Evolutionary conservation across 2,888 invertebrate genomes (phyloP).

Genomic region (Stenichneumon culpator): DNA sequence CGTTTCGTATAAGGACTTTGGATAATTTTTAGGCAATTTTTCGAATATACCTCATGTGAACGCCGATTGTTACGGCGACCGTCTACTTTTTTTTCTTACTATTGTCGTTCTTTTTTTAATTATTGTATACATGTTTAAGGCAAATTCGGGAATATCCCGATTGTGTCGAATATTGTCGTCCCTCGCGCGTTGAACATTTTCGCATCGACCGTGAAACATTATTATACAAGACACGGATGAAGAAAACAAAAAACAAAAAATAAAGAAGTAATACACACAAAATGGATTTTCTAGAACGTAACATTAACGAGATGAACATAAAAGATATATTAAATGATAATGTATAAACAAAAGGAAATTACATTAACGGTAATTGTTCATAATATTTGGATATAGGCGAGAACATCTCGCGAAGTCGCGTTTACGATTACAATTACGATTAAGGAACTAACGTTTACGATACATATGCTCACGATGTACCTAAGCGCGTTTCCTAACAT

Average conservation of each 20-base stretch:
- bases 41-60: conserved; percentile 45
- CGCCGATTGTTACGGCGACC: conserved; percentile 29
- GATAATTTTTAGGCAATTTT: conserved; percentile 67
- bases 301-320: conserved; percentile 53
- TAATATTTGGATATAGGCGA: conserved; percentile 61
- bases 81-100: conserved; percentile 22
- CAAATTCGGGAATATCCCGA: conserved; percentile 30
- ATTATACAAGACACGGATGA: conserved; percentile 44
- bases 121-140: conserved; percentile 9
- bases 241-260: conserved; percentile 19
- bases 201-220: conserved; percentile 27
- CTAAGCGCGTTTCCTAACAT: conserved; percentile 69
- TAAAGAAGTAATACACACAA: conserved; percentile 16
- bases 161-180: conserved; percentile 22
- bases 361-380: conserved; percentile 62
- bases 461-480: conserved; percentile 70
- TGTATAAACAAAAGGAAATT: conserved; percentile 34
- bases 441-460: conserved; percentile 65
- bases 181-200: conserved; percentile 33
- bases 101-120: conserved; percentile 23
- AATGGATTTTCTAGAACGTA: conserved; percentile 53
- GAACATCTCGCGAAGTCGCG: conserved; percentile 39
- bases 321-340: conserved; percentile 43
- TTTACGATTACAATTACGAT: conserved; percentile 66
- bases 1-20: conserved; percentile 67